phyloP scores from a whole-genome alignment of 2,113 vertebrate genomes.

The Hucho hucho region DNA sequence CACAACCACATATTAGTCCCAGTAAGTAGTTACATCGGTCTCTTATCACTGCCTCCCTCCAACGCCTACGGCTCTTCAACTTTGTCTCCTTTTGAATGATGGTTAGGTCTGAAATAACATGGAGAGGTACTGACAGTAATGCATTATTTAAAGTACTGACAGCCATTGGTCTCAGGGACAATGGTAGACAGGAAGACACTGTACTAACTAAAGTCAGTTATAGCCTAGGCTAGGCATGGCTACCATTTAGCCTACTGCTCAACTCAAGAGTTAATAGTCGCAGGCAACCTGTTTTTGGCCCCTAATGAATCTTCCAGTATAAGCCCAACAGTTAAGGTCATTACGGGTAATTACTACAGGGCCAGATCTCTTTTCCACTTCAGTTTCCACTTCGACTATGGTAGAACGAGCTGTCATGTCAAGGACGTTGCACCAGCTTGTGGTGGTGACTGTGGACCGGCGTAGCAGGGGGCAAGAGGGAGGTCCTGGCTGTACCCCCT shows the following conservation, averaged over 20 bases:
- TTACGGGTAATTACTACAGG: slow-evolving; percentile 32
- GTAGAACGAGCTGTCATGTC: slow-evolving; percentile 18
- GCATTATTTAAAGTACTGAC: background rate
- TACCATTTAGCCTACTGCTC: slow-evolving; percentile 3
- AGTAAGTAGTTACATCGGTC: no score
- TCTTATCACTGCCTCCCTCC: background rate
- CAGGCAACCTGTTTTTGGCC: slow-evolving; percentile 15
- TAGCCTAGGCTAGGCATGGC: background rate
- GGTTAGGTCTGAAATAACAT: background rate
- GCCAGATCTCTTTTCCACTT: slow-evolving; percentile 20
- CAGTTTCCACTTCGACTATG: slow-evolving; percentile 10
- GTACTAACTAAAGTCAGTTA: background rate
- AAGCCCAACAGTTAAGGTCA: slow-evolving; percentile 25
- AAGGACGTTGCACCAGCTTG: slow-evolving; percentile 34
- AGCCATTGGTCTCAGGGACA: background rate
- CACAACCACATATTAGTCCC: no score
- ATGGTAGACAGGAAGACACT: background rate
- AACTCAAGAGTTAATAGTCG: slow-evolving; percentile 17
- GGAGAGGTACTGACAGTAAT: background rate
- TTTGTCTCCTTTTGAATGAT: background rate
- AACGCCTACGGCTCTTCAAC: background rate
- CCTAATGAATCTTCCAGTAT: slow-evolving; percentile 29
- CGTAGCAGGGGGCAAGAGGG: no score
- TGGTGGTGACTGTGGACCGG: background rate
- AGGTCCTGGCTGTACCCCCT: background rate